Evolutionary conservation across 2,888 invertebrate genomes (phyloP).

Genomic region (Agonopterix alstromeriana): DNA sequence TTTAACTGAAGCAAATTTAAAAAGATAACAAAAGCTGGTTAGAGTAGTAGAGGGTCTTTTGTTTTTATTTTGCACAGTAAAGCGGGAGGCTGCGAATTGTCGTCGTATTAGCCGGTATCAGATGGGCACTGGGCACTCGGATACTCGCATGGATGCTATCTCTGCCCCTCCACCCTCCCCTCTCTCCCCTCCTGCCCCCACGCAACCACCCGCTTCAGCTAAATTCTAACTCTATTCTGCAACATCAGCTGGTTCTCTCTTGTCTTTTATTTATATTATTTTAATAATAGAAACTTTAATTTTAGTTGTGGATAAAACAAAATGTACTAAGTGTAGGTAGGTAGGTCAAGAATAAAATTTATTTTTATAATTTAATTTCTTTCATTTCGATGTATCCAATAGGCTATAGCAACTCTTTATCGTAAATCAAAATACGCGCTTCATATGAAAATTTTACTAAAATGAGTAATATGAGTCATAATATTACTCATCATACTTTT

Average conservation of each 20-base stretch:
- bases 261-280: constrained; percentile 9
- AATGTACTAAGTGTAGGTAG: too few species aligned
- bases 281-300: too few species aligned
- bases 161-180: constrained; percentile 15
- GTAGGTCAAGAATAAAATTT: too few species aligned
- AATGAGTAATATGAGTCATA: too few species aligned
- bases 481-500: too few species aligned
- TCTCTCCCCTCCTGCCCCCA: constrained; percentile 3
- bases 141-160: constrained; percentile 15
- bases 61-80: constrained; percentile 13
- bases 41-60: not conserved
- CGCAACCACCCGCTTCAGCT: constrained; percentile 19
- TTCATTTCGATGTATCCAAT: too few species aligned
- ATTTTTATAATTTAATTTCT: too few species aligned
- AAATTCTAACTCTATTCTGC: constrained; percentile 31
- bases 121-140: constrained; percentile 37
- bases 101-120: constrained; percentile 59
- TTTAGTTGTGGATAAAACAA: too few species aligned
- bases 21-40: not conserved
- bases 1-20: not conserved
- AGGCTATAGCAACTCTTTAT: too few species aligned
- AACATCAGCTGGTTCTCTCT: constrained; percentile 21
- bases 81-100: constrained; percentile 57
- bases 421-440: too few species aligned
- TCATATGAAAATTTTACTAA: too few species aligned